Evolutionary conservation across 2,797 vertebrate species (phyloP), one percentile per base, ranked within the genome.

Genomic region (Notolepis coatsorum): DNA sequence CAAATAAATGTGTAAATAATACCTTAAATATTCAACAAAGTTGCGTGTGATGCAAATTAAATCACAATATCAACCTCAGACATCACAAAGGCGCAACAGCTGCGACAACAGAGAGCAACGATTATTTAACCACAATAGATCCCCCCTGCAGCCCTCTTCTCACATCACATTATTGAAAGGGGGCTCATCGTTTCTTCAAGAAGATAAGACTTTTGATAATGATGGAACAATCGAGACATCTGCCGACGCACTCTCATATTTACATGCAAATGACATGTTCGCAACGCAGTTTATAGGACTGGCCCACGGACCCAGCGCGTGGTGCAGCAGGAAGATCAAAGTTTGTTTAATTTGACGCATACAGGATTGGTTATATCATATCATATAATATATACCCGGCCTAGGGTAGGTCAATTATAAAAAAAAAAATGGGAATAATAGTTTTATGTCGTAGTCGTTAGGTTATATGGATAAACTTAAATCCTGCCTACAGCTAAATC

Each of bases 261-360:
- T 90, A 92, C 83, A 96, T 97, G 94, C 94, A 94, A 94, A 95
- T 94, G 89, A 91, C 87, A 89, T 89, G 77, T 77, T 53, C 63
- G 33, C 75, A 63, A 55, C 56, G 64, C 33, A 61, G 70, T 67
- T n/a, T n/a, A n/a, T n/a, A n/a, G n/a, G 57, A 27, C 61, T 65
- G 68, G 52, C 70, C 50, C 45, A 27, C 61, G 63, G 68, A 50
- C 70, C 50, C 45, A 0, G 77, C 71, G 30, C 75, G 55, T 35
- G 27, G 41, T 49, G 68, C 77, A 65, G 79, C 74, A 79, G 56
- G 64, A 25, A 66, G 65, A 87, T 91, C 82, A 90, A 92, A 93
- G 89, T 92, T 91, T 75, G 73, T 72, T 76, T 73, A 18, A 27
- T 74, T 65, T 70, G 76, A 76, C 71, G 77, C 74, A 79, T 69